Evolutionary conservation across 1,140 invertebrate species (phyloP), one percentile per base, ranked within the genome.

Genomic region (Diprion similis): DNA sequence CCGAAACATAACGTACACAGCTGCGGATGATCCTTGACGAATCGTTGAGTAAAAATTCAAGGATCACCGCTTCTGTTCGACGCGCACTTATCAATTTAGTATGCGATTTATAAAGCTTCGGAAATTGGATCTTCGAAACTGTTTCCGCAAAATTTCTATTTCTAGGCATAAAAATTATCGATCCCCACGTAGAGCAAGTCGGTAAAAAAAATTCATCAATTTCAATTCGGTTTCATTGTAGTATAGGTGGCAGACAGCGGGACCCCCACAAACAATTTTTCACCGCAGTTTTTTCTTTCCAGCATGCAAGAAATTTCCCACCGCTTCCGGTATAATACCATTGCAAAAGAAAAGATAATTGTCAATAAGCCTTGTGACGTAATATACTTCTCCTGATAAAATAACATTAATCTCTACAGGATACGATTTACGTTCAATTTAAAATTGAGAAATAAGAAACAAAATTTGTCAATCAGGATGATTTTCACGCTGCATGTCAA

Each of bases 71-170:
- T 37, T 37, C 24, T 37, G 1, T 37, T 37, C 24, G 24, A 37
- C 51, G n/a, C 51, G 51, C 51, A 59, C 51, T 59, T 59, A 59
- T 59, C 51, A 59, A 59, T 59, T 59, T 59, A 59, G 11, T 59
- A 59, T 59, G 9, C 51, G 51, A 59, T 59, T 37, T 37, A 37
- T 59, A 59, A 59, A 13, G 51, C 51, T 59, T 17, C 9, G n/a
- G 51, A 15, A 59, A 59, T 59, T 15, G 8, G 4, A 37, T 37
- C 24, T 17, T 9, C n/a, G 51, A 59, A 15, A 15, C 11, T 59
- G n/a, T 17, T 59, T 59, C 51, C 51, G 51, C 51, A 11, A 59
- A 59, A 59, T 59, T 37, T 59, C 51, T 59, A 59, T 59, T 59
- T 59, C 51, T 59, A 59, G 51, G 7, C 24, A 3, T 6, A 6